Evolutionary conservation across 2,113 vertebrate genomes (phyloP).

Genomic region (Merops nubicus): DNA sequence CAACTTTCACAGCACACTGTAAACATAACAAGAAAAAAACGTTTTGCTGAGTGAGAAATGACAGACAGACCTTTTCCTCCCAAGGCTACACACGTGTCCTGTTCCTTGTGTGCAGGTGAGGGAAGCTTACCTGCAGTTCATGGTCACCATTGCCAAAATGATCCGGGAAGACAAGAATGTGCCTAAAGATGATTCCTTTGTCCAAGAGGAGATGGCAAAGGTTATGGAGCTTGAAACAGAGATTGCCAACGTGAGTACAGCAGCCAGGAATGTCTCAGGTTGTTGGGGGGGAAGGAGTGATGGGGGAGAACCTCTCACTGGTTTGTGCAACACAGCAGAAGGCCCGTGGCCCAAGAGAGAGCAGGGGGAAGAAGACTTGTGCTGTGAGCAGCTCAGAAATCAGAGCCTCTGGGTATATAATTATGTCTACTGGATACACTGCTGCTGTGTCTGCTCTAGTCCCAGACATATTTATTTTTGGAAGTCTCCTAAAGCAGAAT

Average conservation of each 20-base stretch:
- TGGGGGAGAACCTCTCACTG: background rate
- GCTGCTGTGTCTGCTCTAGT: background rate
- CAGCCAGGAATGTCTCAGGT: background rate
- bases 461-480: background rate
- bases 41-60: background rate
- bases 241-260: slow-evolving; percentile 88
- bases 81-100: rapidly evolving
- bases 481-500: background rate
- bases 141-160: slow-evolving; percentile 88
- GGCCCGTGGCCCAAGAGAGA: background rate
- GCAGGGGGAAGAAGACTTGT: background rate
- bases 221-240: slow-evolving; percentile 92
- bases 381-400: background rate
- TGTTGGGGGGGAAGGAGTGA: background rate
- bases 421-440: background rate
- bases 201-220: slow-evolving; percentile 87
- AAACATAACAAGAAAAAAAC: background rate
- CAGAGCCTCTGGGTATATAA: background rate
- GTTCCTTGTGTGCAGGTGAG: slow-evolving; percentile 78
- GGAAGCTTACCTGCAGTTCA: slow-evolving; percentile 92
- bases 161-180: slow-evolving; percentile 86
- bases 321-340: background rate
- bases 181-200: slow-evolving; percentile 78
- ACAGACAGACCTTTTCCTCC: background rate
- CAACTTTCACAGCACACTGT: background rate